Conservation (phyloP, 35 echinoderm and acorn worm genomes). For the Hemicentrotus pulcherrimus region DNA sequence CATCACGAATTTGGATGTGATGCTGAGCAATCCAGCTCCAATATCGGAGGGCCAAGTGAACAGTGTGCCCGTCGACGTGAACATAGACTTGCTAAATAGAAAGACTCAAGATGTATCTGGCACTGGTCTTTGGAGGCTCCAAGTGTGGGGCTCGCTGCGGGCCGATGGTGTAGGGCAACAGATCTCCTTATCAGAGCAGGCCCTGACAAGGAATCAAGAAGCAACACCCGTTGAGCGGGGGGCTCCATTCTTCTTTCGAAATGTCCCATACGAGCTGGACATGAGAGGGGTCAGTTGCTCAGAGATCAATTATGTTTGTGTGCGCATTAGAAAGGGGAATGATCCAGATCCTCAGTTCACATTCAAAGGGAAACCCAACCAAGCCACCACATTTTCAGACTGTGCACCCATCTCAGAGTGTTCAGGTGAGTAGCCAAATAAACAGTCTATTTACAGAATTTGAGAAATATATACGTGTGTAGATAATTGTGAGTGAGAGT, state of each 20-base stretch:
- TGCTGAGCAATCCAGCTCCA: conserved; percentile 23
- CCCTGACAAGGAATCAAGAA: neutral
- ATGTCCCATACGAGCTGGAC: conserved; percentile 27
- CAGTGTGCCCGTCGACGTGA: conserved; percentile 26
- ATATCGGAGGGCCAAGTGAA: conserved; percentile 33
- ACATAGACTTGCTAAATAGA: conserved; percentile 1
- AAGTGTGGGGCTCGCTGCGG: conserved; percentile 30
- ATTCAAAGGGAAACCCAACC: conserved; percentile 29
- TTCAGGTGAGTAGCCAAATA: conserved; percentile 16
- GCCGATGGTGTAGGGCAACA: neutral
- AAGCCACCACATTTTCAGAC: conserved; percentile 20
- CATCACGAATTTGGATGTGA: conserved; percentile 17
- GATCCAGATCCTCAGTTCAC: conserved; percentile 21
- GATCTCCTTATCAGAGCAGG: conserved; percentile 19
- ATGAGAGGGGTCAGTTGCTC: conserved; percentile 9
- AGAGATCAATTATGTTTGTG: conserved; percentile 47
- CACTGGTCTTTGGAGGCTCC: conserved; percentile 24
- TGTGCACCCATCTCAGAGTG: conserved; percentile 17
- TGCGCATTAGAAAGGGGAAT: conserved; percentile 27
- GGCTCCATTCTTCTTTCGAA: conserved; percentile 48
- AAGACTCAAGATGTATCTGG: neutral
- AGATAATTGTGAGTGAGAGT: neutral
- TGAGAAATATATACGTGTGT: neutral
- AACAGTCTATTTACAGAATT: neutral
- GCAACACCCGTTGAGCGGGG: neutral